Percentiles rank a stretch among this genome's conserved stretches.
Conservation (phyloP, 2,888 invertebrate species). For the Helleia helle region DNA sequence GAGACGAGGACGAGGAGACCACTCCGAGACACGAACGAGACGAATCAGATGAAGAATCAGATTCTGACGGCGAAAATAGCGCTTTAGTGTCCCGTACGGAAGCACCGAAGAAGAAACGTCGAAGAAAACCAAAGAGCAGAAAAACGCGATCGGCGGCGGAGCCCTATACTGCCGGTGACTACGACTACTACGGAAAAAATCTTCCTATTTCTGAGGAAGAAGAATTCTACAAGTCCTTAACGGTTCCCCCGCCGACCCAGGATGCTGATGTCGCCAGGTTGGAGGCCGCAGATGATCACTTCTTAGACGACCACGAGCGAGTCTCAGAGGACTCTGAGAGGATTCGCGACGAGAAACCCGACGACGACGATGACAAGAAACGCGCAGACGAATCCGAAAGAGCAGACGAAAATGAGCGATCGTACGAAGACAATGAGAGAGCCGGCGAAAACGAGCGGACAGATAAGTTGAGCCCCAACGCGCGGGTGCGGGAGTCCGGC, state of each 20-base stretch:
- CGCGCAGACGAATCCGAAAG: slow-evolving; percentile 27
- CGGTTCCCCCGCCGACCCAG: slow-evolving; percentile 47
- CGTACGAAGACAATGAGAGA: slow-evolving; percentile 29
- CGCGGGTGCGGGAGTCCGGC: slow-evolving; percentile 43
- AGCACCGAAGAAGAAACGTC: slow-evolving; percentile 39
- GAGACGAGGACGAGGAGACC: slow-evolving; percentile 32
- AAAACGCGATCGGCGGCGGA: slow-evolving; percentile 36
- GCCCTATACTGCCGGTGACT: slow-evolving; percentile 40
- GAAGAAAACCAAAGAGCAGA: slow-evolving; percentile 38
- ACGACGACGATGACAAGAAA: slow-evolving; percentile 26
- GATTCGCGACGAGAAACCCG: slow-evolving; percentile 22
- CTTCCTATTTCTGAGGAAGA: slow-evolving; percentile 52
- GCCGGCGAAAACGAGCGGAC: slow-evolving; percentile 29
- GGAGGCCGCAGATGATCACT: slow-evolving; percentile 33
- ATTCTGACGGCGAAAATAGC: slow-evolving; percentile 42
- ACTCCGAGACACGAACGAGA: slow-evolving; percentile 18
- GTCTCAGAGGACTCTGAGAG: slow-evolving; percentile 42
- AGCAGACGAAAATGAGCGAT: slow-evolving; percentile 23
- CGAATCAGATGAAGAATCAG: slow-evolving; percentile 26
- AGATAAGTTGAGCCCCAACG: slow-evolving; percentile 44
- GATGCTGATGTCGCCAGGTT: slow-evolving; percentile 46
- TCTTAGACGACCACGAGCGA: slow-evolving; percentile 47
- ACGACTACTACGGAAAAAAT: slow-evolving; percentile 54
- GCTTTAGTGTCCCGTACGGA: slow-evolving; percentile 35
- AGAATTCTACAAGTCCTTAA: slow-evolving; percentile 37